Percentiles rank a stretch among this genome's conserved stretches.
Evolutionary conservation across 2,888 invertebrate species (phyloP).

Genomic region (Meiosimyza platycephala): DNA sequence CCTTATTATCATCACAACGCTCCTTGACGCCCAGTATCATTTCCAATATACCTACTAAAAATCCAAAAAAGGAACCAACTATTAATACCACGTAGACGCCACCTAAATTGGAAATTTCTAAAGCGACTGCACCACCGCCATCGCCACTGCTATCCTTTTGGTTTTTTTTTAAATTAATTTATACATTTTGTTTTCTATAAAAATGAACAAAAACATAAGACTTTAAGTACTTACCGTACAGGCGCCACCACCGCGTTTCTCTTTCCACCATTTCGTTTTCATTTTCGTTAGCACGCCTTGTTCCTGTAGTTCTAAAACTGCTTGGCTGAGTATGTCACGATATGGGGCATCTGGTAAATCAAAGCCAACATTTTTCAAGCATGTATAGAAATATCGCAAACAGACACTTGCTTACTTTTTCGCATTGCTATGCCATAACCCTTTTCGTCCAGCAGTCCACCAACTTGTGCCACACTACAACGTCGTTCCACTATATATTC

Average conservation of each 20-base stretch:
- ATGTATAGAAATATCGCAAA: neutral
- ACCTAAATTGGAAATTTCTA: conserved; percentile 75
- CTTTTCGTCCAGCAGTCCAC: conserved; percentile 76
- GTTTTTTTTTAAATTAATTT: conserved; percentile 29
- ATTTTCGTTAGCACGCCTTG: conserved; percentile 80
- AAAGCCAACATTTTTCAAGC: neutral
- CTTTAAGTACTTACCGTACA: conserved; percentile 72
- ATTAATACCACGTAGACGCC: conserved; percentile 75
- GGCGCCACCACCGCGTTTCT: conserved; percentile 80
- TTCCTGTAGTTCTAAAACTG: conserved; percentile 87
- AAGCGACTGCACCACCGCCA: conserved; percentile 65
- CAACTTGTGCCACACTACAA: conserved; percentile 74
- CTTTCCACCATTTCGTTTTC: conserved; percentile 92
- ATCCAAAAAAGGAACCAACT: conserved; percentile 66
- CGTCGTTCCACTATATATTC: conserved; percentile 78
- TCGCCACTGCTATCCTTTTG: conserved; percentile 59
- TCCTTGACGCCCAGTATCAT: conserved; percentile 63
- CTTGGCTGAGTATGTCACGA: conserved; percentile 81
- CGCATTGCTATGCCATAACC: conserved; percentile 81
- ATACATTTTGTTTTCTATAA: conserved; percentile 14
- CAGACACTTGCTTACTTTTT: conserved; percentile 68
- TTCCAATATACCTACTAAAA: conserved; percentile 62
- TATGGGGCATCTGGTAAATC: conserved; percentile 68
- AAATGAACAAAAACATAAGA: neutral
- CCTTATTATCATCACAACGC: conserved; percentile 63